Percentiles rank a stretch among this genome's conserved stretches.
phyloP scores from a whole-genome alignment of 37 sponge, comb jelly and placozoan genomes.

The Crambe crambe region DNA sequence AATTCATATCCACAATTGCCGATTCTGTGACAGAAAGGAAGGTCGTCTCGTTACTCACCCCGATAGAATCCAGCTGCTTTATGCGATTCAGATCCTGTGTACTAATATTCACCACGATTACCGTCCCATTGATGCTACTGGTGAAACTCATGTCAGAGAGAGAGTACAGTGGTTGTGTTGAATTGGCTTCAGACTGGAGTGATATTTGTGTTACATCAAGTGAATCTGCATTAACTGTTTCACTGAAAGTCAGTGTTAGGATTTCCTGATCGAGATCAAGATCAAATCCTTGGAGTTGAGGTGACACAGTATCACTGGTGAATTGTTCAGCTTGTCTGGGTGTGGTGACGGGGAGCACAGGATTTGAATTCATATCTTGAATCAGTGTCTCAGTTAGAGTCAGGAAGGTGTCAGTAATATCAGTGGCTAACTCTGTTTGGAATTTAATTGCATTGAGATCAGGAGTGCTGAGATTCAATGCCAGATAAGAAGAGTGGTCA shows the following conservation, averaged over 20 bases:
- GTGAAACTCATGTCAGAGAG: conserved; percentile 46
- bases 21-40: conserved; percentile 52
- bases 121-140: conserved; percentile 54
- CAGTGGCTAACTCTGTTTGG: conserved; percentile 49
- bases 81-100: conserved; percentile 69
- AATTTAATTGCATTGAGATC: conserved; percentile 86
- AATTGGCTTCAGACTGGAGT: conserved; percentile 51
- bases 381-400: conserved; percentile 41
- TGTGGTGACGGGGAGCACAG: conserved; percentile 23
- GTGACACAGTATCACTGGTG: conserved; percentile 39
- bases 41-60: conserved; percentile 35
- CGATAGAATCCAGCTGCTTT: conserved; percentile 58
- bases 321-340: conserved; percentile 41
- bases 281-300: conserved; percentile 61
- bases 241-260: conserved; percentile 72
- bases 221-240: conserved; percentile 74
- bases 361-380: conserved; percentile 66
- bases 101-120: conserved; percentile 38
- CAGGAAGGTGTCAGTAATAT: conserved; percentile 45
- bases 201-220: conserved; percentile 58
- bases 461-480: conserved; percentile 40
- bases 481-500: conserved; percentile 43
- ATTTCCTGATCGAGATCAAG: conserved; percentile 67
- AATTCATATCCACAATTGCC: conserved; percentile 76
- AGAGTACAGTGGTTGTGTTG: conserved; percentile 12